Evolutionary conservation across 2,797 vertebrate genomes (phyloP).

Genomic region (Poeciliopsis paucimaculata): DNA sequence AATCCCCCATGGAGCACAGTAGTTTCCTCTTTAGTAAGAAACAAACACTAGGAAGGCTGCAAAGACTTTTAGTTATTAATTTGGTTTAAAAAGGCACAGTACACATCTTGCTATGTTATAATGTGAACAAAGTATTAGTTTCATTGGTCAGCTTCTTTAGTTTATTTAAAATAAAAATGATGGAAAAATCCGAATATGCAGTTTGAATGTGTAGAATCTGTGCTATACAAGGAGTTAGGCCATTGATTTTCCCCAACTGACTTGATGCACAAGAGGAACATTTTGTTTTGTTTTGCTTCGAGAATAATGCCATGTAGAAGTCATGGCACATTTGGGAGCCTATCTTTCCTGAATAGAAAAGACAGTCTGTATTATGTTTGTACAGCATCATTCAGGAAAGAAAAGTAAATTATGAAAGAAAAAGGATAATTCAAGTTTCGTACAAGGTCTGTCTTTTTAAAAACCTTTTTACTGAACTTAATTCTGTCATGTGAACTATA

Average conservation of each 20-base stretch:
- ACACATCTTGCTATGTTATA: slow-evolving; percentile 38
- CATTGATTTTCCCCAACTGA: too few species aligned
- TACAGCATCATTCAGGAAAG: not conserved
- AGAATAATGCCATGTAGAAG: slow-evolving; percentile 38
- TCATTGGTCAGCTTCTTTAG: not conserved
- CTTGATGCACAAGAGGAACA: slow-evolving; percentile 14
- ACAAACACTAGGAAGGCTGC: slow-evolving; percentile 41
- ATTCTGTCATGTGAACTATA: not conserved
- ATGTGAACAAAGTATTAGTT: slow-evolving; percentile 12
- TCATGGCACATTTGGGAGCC: not conserved
- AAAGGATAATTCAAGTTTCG: not conserved
- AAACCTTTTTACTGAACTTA: not conserved
- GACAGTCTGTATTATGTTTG: slow-evolving; percentile 16
- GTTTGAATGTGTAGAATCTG: slow-evolving; percentile 13
- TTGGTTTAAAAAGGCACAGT: slow-evolving; percentile 34
- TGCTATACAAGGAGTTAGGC: not conserved
- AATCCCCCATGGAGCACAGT: slow-evolving; percentile 54
- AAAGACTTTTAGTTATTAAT: slow-evolving; percentile 46
- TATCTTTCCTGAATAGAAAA: slow-evolving; percentile 14
- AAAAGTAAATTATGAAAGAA: not conserved
- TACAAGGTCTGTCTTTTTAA: not conserved
- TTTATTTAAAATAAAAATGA: slow-evolving; percentile 16
- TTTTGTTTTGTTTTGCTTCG: slow-evolving; percentile 33
- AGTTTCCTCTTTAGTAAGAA: slow-evolving; percentile 57
- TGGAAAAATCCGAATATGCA: not conserved